A percentile compares a stretch with the other conserved stretches of the same genome.
These are phyloP conservation scores for Mesaphorura yosii DNA, from an alignment of 1,140 invertebrate species.

Conservation along the genomic window DNA sequence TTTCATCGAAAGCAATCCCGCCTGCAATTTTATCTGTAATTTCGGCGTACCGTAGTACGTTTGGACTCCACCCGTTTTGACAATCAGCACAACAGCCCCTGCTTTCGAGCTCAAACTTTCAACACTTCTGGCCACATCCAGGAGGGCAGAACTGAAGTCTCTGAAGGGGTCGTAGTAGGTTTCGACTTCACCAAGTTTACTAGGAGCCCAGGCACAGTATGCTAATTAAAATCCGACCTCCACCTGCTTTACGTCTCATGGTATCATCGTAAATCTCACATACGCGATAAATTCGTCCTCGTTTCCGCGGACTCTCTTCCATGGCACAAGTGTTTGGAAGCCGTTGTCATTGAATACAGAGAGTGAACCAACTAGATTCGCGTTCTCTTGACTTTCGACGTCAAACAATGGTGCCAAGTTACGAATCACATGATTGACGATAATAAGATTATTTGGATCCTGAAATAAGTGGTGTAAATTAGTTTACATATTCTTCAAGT, in stretches of 20 bases:
- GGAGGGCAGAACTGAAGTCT: slow-evolving; percentile 10
- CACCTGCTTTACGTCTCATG: too few species aligned
- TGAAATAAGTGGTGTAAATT: background rate
- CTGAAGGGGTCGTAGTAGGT: background rate
- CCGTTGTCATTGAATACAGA: too few species aligned
- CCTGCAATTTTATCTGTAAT: background rate
- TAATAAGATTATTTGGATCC: background rate
- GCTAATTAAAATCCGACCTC: background rate
- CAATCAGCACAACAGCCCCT: slow-evolving; percentile 8
- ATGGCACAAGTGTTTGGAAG: too few species aligned
- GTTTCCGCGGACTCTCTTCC: too few species aligned
- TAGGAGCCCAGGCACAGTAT: too few species aligned
- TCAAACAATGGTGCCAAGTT: too few species aligned
- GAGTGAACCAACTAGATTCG: too few species aligned
- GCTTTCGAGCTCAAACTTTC: slow-evolving; percentile 10
- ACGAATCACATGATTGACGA: background rate
- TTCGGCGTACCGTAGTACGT: too few species aligned
- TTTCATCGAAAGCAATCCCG: background rate
- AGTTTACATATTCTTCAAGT: background rate
- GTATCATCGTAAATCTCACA: too few species aligned
- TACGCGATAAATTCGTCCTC: too few species aligned
- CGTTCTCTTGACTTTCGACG: too few species aligned
- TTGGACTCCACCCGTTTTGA: slow-evolving; percentile 12
- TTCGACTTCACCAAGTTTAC: too few species aligned
- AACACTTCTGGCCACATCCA: slow-evolving; percentile 13